Evolutionary conservation across 2,888 invertebrate genomes (phyloP), one percentile per base, ranked within the genome.

Genomic region (Mythimna albipuncta): DNA sequence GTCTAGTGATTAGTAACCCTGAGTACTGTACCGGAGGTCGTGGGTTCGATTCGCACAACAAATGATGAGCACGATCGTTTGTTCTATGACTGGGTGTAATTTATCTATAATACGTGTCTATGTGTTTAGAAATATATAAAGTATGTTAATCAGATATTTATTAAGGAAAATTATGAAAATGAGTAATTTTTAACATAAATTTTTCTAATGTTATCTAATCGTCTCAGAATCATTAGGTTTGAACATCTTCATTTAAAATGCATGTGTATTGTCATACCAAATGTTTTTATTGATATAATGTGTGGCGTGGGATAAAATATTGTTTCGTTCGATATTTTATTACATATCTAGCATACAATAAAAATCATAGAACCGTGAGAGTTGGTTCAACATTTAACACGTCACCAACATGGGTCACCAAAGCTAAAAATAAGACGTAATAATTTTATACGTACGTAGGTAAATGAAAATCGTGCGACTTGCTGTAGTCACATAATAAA

Each of bases 391-490:
- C 21, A 32, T 50, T 35, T 2, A 57, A 64, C 47, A 79, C n/a
- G n/a, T n/a, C n/a, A n/a, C n/a, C n/a, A n/a, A n/a, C n/a, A 64
- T 61, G 41, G 50, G 3, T 61, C 19, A 62, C 13, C 5, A 16
- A 47, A 32, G 1, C 5, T 35, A 52, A 57, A 72, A 61, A 55
- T 61, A 65, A 50, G 32, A n/a, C 16, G 62, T 9, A 32, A 19
- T 57, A 32, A 50, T 35, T 26, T 21, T 11, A 41, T 50, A 26
- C 11, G n/a, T 35, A 35, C 5, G 38, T 38, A 38, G 2, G 2
- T 41, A 55, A 47, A 61, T 55, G 35, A 67, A 59, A 57, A 68
- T 62, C 68, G 55, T 64, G 64, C 11, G 32, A 64, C 61, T 57
- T 41, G 32, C 16, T 57, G 75, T 38, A 52, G 4, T 64, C 61